Conservation (phyloP, 2,797 vertebrate species). For the Sebastes taczanowskii region DNA sequence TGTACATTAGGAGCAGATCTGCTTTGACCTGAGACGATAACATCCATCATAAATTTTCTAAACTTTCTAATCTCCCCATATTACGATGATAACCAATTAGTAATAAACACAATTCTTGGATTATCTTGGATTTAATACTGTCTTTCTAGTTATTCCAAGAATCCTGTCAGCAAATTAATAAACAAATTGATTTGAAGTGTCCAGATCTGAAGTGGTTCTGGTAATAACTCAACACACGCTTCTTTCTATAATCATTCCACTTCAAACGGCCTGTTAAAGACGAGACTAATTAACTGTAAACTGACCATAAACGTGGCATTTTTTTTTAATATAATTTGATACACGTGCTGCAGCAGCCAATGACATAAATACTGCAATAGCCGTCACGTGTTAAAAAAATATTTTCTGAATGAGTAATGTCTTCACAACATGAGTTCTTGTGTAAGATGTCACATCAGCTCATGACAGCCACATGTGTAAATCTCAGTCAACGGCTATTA, state of each 20-base stretch:
- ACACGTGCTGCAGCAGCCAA: conserved; percentile 3
- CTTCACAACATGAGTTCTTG: background rate
- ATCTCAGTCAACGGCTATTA: background rate
- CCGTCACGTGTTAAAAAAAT: background rate
- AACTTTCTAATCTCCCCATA: background rate
- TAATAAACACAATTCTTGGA: background rate
- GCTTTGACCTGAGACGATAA: conserved; percentile 42
- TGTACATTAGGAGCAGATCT: conserved; percentile 38
- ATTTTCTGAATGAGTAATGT: background rate
- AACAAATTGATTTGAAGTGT: background rate
- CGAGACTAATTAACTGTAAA: background rate
- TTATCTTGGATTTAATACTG: background rate
- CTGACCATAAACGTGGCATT: background rate
- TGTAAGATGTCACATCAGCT: background rate
- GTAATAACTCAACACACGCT: background rate
- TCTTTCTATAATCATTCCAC: background rate
- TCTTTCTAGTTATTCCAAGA: background rate
- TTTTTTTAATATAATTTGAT: background rate
- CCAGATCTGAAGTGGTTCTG: background rate
- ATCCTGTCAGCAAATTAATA: background rate
- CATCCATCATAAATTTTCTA: conserved; percentile 1
- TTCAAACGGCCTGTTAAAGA: background rate
- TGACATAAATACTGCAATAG: background rate
- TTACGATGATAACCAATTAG: background rate
- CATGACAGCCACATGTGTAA: conserved; percentile 2